Evolutionary conservation across 2,888 invertebrate species (phyloP), one percentile per base, ranked within the genome.

Genomic region (Dorcus parallelipipedus): DNA sequence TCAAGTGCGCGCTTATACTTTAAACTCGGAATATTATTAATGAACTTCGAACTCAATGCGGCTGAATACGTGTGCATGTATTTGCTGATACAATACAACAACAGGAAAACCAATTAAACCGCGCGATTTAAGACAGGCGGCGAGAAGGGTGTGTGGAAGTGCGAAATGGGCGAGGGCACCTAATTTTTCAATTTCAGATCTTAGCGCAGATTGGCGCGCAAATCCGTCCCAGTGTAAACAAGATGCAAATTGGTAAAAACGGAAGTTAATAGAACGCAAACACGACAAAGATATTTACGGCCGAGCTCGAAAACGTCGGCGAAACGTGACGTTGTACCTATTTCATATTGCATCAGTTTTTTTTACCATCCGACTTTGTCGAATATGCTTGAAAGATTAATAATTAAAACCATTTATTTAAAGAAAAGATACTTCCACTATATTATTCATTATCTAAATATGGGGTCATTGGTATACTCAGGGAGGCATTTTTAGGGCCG

Each of bases 231-330:
- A 69, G 61, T 65, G 69, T 68, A 69, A 69, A 68, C 69, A 69
- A 66, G 64, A 67, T 66, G 67, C 67, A 69, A 69, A 69, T 67
- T 69, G 69, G 67, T 66, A 69, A 69, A 67, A 67, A 67, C 66
- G 67, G 66, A 67, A 69, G 67, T 69, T 69, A 68, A 69, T 69
- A 69, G 67, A 69, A 69, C 63, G 64, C 67, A 68, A 68, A 69
- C 67, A 67, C 65, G 63, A 66, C 67, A 66, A 64, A 64, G 66
- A 64, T 67, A 69, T 64, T 66, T 67, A 68, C 66, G 61, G 63
- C 64, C 62, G 54, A 58, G 55, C 54, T 47, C 49, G 59, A 55
- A 52, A 56, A 58, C 9, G 33, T 33, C 33, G 14, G 38, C 17
- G 26, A 33, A 33, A 33, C 26, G 26, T 33, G 26, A 33, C 26